Base-by-base conservation (phyloP, 2,888 invertebrate genomes). In the Harpalus rubripes region DNA sequence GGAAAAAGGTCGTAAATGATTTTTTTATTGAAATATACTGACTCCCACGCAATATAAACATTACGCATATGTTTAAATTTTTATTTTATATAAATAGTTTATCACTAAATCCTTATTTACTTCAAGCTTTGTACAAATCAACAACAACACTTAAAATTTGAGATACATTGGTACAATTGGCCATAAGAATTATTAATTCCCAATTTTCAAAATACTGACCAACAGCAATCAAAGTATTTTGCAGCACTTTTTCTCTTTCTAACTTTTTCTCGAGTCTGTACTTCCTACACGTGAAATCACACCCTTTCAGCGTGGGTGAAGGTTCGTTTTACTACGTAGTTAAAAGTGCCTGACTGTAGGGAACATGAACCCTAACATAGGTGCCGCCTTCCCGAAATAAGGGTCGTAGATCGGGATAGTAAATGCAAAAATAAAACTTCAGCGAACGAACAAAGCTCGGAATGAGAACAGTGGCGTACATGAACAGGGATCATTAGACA, bases 351-450 rank as follows among this genome's bases (percentile, higher is more conserved):
- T 68, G 39, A 68, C 15, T 39, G 41, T 44, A 3, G 44, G 12
- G 44, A 12, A n/a, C 52, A 18, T 44, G 74, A 63, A 63, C n/a
- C 59, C 16, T 16, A 18, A 15, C 56, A n/a, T 18, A 1, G 63
- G 63, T 18, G 10, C 63, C 12, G 22, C 22, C 22, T 63, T 2
- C 63, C 78, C 32, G 68, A 15, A 59, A 16, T 52, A 52, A 59
- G 59, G 59, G 26, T 26, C 59, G 18, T 18, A 59, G 63, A 18
- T 18, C 26, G 1, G 63, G 78, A 58, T 44, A 78, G 58, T 78
- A 78, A 78, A 78, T 78, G 78, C 78, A 78, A 78, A 78, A 78
- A 58, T 78, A 58, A 78, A 78, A 78, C 78, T 78, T 15, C n/a
- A 16, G 16, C 15, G 68, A 41, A 32, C 32, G 65, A 26, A 63